A percentile compares a stretch with the other conserved stretches of the same genome.
Conservation (phyloP, 2,888 invertebrate species). For the Pheosia tremula region DNA sequence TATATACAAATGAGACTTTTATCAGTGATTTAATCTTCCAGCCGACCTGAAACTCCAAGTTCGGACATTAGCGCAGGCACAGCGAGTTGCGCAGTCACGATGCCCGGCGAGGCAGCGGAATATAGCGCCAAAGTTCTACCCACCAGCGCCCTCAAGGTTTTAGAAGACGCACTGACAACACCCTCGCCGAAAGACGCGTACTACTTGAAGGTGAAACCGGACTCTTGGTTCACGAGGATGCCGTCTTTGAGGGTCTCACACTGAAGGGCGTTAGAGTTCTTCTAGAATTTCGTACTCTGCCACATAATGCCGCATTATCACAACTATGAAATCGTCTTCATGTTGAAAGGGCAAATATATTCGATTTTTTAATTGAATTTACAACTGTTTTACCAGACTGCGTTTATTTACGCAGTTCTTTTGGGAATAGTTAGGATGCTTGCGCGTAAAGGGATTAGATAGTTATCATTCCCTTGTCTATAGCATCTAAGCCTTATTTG, state of each 20-base stretch:
- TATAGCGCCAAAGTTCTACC: slow-evolving; percentile 87
- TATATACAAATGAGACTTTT: too few species aligned
- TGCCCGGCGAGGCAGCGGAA: slow-evolving; percentile 85
- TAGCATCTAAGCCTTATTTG: background rate
- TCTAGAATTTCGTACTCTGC: slow-evolving; percentile 24
- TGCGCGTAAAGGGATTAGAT: background rate
- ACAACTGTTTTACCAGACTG: background rate
- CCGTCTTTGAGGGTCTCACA: slow-evolving; percentile 75
- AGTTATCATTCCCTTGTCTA: too few species aligned
- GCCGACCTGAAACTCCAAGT: slow-evolving; percentile 78
- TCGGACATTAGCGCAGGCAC: slow-evolving; percentile 72
- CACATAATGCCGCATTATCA: slow-evolving; percentile 28
- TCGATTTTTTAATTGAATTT: background rate
- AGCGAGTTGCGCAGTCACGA: slow-evolving; percentile 77
- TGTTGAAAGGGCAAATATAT: background rate
- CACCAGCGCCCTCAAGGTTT: slow-evolving; percentile 83
- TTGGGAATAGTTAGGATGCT: background rate
- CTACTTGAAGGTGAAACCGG: slow-evolving; percentile 78
- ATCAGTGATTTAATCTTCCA: slow-evolving; percentile 41
- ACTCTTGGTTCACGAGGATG: slow-evolving; percentile 81
- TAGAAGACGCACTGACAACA: slow-evolving; percentile 86
- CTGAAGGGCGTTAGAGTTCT: slow-evolving; percentile 36
- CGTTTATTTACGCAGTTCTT: background rate
- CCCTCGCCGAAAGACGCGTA: slow-evolving; percentile 83
- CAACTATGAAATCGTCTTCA: slow-evolving; percentile 14